These are phyloP conservation scores for Irena cyanogastra DNA, from an alignment of 2,113 vertebrate genomes.

Conservation along the genomic window DNA sequence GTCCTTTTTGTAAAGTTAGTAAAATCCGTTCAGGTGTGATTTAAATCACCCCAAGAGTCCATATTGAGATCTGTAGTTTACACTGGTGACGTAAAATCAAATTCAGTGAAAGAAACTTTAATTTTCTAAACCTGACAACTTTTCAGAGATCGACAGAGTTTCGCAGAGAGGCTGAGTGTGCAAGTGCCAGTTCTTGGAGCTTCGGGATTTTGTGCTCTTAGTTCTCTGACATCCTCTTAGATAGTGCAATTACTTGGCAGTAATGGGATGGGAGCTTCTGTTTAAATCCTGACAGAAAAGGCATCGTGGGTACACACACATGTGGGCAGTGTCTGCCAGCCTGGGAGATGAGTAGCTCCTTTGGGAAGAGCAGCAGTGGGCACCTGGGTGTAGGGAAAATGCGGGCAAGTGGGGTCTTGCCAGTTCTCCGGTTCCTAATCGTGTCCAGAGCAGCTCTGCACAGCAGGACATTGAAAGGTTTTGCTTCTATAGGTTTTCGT, in stretches of 20 bases:
- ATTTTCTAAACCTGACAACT: neutral
- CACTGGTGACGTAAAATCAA: neutral
- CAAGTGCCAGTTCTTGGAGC: neutral
- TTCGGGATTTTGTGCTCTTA: neutral
- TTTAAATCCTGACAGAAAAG: neutral
- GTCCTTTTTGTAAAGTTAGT: neutral
- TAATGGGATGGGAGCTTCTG: neutral
- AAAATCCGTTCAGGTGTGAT: neutral
- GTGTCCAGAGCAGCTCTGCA: neutral
- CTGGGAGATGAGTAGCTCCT: neutral
- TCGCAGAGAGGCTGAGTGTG: neutral
- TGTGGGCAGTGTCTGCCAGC: neutral
- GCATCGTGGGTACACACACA: rapidly evolving
- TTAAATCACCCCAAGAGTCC: neutral
- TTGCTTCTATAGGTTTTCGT: neutral
- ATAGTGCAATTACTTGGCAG: neutral
- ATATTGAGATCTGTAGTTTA: neutral
- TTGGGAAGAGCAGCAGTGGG: neutral
- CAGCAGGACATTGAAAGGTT: neutral
- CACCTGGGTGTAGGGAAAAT: neutral
- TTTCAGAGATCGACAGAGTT: neutral
- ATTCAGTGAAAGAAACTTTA: neutral
- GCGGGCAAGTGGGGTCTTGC: neutral
- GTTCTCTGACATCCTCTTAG: neutral
- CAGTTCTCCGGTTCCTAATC: neutral